Conservation (phyloP, 2,797 vertebrate genomes). For the Leptatherina wallacei region DNA sequence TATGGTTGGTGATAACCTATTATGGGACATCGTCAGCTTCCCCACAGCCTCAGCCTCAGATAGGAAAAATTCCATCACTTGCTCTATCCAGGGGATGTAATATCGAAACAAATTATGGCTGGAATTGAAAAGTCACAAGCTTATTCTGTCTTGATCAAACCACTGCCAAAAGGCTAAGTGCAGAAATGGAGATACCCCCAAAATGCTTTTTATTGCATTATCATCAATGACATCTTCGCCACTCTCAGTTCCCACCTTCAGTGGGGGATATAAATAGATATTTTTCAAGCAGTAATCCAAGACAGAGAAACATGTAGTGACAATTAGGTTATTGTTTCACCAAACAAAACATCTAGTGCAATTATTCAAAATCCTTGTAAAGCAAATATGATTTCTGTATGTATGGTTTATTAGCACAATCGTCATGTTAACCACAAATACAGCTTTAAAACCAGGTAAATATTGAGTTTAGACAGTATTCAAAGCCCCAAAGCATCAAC, state of each 20-base stretch:
- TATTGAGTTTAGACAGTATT: background rate
- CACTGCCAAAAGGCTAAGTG: constrained; percentile 96
- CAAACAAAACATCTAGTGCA: background rate
- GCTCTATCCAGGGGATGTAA: constrained; percentile 92
- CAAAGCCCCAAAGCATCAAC: background rate
- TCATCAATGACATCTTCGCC: constrained; percentile 92
- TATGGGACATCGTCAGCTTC: constrained; percentile 91
- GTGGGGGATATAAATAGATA: constrained; percentile 37
- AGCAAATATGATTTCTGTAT: background rate
- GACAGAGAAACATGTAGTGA: constrained; percentile 18
- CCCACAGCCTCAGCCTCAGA: constrained; percentile 77
- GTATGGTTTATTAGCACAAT: background rate
- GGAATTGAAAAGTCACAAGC: constrained; percentile 99
- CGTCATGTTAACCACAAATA: background rate
- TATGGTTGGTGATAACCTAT: constrained; percentile 97
- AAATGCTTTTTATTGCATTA: constrained; percentile 93
- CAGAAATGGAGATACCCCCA: constrained; percentile 90
- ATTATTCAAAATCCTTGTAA: background rate
- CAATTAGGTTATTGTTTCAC: constrained; percentile 21
- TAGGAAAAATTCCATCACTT: constrained; percentile 97
- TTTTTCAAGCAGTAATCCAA: constrained; percentile 31
- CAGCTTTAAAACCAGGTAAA: background rate
- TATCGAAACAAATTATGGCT: constrained; percentile 99
- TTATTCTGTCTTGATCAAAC: constrained; percentile 99
- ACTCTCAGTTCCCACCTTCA: constrained; percentile 74